These are phyloP conservation scores for Tenebrosternarchus preto DNA, from an alignment of 2,113 vertebrate genomes.

Conservation along the genomic window DNA sequence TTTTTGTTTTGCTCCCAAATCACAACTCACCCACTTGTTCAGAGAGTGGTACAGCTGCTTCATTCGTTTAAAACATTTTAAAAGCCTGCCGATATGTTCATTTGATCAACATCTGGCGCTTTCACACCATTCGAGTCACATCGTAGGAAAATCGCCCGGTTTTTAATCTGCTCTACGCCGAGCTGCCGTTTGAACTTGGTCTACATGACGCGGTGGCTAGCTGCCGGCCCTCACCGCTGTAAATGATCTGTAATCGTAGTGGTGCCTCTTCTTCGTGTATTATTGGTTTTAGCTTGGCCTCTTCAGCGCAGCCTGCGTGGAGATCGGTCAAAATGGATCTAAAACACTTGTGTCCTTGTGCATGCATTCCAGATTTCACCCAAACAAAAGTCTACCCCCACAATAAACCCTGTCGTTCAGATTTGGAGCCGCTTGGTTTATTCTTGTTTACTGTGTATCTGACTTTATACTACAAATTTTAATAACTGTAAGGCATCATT, in stretches of 20 bases:
- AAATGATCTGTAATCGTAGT: slow-evolving; percentile 75
- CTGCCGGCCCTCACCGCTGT: slow-evolving; percentile 68
- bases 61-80: slow-evolving; percentile 20
- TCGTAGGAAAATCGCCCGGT: neutral
- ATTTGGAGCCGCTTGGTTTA: neutral
- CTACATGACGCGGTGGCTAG: slow-evolving; percentile 41
- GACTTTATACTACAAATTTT: neutral
- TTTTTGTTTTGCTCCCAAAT: neutral
- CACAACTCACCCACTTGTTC: neutral
- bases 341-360: slow-evolving; percentile 74
- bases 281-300: slow-evolving; percentile 61
- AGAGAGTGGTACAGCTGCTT: neutral
- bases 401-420: slow-evolving; percentile 56
- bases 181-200: slow-evolving; percentile 24
- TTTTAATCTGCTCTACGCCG: neutral
- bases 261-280: slow-evolving; percentile 68
- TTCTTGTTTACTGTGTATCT: no score
- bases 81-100: slow-evolving; percentile 9
- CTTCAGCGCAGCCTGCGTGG: slow-evolving; percentile 56
- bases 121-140: slow-evolving; percentile 13
- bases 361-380: slow-evolving; percentile 67
- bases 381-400: slow-evolving; percentile 59
- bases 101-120: neutral
- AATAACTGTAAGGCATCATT: no score
- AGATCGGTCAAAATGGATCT: slow-evolving; percentile 54